Conservation (phyloP, 2,888 invertebrate genomes). For the Pseudolycoriella hygida region DNA sequence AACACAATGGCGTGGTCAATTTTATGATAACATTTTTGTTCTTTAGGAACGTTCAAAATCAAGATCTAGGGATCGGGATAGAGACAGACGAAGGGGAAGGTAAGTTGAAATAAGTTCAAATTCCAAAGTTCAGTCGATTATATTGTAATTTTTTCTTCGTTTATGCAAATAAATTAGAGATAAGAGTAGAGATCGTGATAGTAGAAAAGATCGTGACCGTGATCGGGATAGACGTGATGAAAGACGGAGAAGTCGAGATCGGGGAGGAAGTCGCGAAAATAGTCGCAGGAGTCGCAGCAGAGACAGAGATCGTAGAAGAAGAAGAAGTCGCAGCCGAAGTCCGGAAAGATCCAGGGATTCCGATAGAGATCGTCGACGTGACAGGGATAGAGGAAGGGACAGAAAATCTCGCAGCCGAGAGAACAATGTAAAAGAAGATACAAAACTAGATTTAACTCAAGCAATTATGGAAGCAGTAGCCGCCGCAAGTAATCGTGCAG, state of each 20-base stretch:
- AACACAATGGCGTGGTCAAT: no score
- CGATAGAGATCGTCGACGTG: constrained; percentile 28
- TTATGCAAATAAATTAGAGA: no score
- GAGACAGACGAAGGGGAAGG: neutral
- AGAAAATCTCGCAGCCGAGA: constrained; percentile 30
- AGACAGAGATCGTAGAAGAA: constrained; percentile 13
- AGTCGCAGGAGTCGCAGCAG: constrained; percentile 12
- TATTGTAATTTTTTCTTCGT: no score
- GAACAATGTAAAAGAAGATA: constrained; percentile 26
- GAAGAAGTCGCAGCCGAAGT: constrained; percentile 11
- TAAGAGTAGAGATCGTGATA: constrained; percentile 12
- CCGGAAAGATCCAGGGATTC: constrained; percentile 21
- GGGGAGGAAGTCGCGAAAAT: constrained; percentile 17
- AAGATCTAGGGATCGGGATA: constrained; percentile 16
- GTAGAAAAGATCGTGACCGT: constrained; percentile 15
- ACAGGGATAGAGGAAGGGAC: constrained; percentile 31
- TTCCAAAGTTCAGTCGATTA: no score
- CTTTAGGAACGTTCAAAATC: constrained; percentile 9
- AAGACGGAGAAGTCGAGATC: constrained; percentile 19
- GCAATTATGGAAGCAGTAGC: constrained; percentile 25
- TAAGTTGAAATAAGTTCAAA: neutral
- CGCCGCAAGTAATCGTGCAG: constrained; percentile 10
- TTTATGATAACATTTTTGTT: no score
- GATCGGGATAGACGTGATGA: constrained; percentile 23
- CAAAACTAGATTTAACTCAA: constrained; percentile 21